Conservation (phyloP, 2,797 vertebrate species). For the Cyprinella venusta region DNA sequence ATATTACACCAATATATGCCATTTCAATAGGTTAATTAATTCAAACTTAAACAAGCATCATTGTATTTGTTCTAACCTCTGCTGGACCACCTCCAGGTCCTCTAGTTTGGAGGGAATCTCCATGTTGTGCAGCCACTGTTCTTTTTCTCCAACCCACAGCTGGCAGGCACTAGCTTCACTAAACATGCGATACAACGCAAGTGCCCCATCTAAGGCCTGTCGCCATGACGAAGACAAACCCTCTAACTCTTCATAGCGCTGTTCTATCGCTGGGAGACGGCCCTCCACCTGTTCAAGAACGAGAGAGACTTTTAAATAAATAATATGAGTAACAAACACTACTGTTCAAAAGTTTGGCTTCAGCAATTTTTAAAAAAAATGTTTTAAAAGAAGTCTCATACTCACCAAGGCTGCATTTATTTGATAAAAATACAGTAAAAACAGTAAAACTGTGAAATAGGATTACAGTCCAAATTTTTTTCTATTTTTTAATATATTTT, state of each 20-base stretch:
- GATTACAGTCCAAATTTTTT: neutral
- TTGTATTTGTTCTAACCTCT: conserved; percentile 78
- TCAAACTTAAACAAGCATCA: neutral
- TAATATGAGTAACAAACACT: neutral
- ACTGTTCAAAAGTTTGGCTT: neutral
- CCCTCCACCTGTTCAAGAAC: conserved; percentile 76
- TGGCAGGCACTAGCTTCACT: conserved; percentile 92
- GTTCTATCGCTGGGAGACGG: conserved; percentile 83
- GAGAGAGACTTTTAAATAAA: neutral
- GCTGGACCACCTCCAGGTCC: conserved; percentile 95
- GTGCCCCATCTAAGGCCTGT: conserved; percentile 85
- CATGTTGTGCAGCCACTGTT: conserved; percentile 91
- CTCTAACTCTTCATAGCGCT: conserved; percentile 83
- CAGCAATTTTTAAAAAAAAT: neutral
- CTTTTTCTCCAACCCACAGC: conserved; percentile 94
- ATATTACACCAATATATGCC: neutral
- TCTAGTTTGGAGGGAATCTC: conserved; percentile 90
- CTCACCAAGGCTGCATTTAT: conserved; percentile 8
- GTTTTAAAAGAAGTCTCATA: neutral
- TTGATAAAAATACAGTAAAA: neutral
- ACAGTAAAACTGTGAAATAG: neutral
- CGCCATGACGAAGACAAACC: conserved; percentile 80
- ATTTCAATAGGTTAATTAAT: neutral
- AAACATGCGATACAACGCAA: conserved; percentile 90
- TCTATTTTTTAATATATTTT: neutral